Evolutionary conservation across 2,797 vertebrate species (phyloP), one percentile per base, ranked within the genome.

Genomic region (Podarcis siculus): DNA sequence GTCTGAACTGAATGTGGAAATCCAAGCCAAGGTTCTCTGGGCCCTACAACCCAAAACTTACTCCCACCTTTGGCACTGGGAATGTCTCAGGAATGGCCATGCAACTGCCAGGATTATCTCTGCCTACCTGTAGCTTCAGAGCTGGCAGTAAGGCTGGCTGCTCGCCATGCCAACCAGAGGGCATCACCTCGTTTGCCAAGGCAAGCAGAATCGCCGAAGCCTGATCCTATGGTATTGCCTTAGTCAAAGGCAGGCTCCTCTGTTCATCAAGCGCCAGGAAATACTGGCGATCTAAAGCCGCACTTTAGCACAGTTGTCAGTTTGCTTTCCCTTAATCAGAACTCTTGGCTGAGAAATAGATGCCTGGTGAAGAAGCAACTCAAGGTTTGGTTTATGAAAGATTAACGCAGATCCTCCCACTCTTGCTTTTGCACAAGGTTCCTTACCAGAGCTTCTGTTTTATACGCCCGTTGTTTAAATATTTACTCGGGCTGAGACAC

Each of bases 381-480:
- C 8, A 27, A 66, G 8, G 23, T 30, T 49, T 27, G n/a, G 23
- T 85, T 75, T 67, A 35, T 67, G 58, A 76, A 76, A 75, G 78
- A 89, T 85, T 89, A 76, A 85, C 88, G n/a, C n/a, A 3, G n/a
- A 35, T 85, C 77, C 77, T 32, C 23, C 83, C 21, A 55, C 49
- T 76, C 45, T 55, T 55, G 75, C 88, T 35, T 17, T 15, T 21
- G 30, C 83, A 81, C 78, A 45, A 81, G 58, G 7, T 75, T 85
- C 37, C 89, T 87, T 83, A 86, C 75, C 85, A 85, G 67, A 5
- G 69, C 45, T 92, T 64, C 73, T 55, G 69, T 87, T 42, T 93
- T 82, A 89, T 92, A 85, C 82, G 87, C 78, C 55, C 49, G 79
- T 92, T 91, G 64, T 88, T 45, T 89, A 89, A 90, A 91, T 89